Evolutionary conservation across 1,140 invertebrate genomes (phyloP), one percentile per base, ranked within the genome.

Genomic region (Drosophila guanche): DNA sequence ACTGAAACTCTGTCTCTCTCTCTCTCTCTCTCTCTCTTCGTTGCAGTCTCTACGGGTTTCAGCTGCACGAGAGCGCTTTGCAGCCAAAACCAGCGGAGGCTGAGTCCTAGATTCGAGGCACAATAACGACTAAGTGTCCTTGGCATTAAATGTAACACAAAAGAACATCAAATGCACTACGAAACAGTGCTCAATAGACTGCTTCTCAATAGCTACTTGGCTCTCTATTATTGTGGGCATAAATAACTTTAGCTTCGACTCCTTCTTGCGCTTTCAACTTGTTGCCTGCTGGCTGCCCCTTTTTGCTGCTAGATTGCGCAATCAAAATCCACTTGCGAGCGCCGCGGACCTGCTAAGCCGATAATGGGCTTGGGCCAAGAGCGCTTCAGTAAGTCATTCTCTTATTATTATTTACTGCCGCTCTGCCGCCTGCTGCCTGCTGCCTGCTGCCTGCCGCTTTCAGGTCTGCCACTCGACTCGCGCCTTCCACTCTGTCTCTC

Each of bases 401-500:
- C 76, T 73, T 79, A 72, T 85, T 84, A 85, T 78, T 84, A 76
- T 85, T 79, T 79, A 85, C 66, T 63, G 60, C 46, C 53, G 25
- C 56, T 52, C 40, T 47, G 52, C 67, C 45, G 47, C 50, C 27
- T 22, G 1, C 41, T 20, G 23, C 41, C 25, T 47, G 52, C 67
- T 42, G 47, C 50, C 27, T 22, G 1, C 41, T 20, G 23, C 41
- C 14, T 14, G 7, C 33, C 22, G 25, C 8, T 59, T 52, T 41
- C 47, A 46, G 25, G 14, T 53, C 59, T 60, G 53, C 57, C 60
- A 61, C 55, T 61, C 57, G 37, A 59, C 40, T 20, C 16, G 52
- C 58, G 10, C 12, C 14, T 61, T 43, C 33, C 25, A 5, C 45
- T 46, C 37, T 46, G 12, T 20, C 46, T 23, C 27, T 33, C 43